Base-by-base conservation (phyloP, 2,888 invertebrate species). In the Spatulosminthurus flaviceps region DNA sequence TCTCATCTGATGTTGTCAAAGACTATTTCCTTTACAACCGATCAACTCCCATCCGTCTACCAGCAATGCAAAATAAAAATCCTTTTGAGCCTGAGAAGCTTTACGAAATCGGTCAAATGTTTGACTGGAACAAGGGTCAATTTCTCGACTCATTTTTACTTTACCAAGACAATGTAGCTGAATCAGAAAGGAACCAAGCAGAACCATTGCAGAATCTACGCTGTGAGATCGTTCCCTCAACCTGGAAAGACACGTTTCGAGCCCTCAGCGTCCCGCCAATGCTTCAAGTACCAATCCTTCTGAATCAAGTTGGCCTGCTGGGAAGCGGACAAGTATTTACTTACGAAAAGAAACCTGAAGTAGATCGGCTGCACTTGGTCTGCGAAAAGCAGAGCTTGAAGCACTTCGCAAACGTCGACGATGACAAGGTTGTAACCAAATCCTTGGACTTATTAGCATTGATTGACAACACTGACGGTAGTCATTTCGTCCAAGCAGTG, bases 31-130 rank as follows among this genome's bases (percentile, higher is more conserved):
- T 24, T 22, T 24, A 22, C 13, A 22, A 22, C 11, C 64, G 64
- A 2, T 64, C 22, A 24, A 7, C 11, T 24, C 26, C 64, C 2
- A 22, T 64, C 2, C 21, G 26, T 2, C 22, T 64, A 11, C 64
- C 64, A 4, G 64, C 64, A 11, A 22, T 64, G 26, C 7, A 64
- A 64, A 24, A 22, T 64, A 2, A 2, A 2, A 22, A 64, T 24
- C 24, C 24, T 22, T 51, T 51, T 51, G 26, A 22, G 13, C 24
- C 22, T 1, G 22, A 64, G 13, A 22, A 21, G 16, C 16, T 64
- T 5, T 64, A 64, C 26, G 24, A 64, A 21, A 22, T 64, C 13
- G 64, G 64, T 9, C 64, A 64, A 22, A 64, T 64, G 64, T 64
- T 19, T 26, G 9, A 22, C 24, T 24, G 22, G 22, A 11, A 26